Evolutionary conservation across 2,888 invertebrate species (phyloP).

Genomic region (Venustoraphidia nigricollis): DNA sequence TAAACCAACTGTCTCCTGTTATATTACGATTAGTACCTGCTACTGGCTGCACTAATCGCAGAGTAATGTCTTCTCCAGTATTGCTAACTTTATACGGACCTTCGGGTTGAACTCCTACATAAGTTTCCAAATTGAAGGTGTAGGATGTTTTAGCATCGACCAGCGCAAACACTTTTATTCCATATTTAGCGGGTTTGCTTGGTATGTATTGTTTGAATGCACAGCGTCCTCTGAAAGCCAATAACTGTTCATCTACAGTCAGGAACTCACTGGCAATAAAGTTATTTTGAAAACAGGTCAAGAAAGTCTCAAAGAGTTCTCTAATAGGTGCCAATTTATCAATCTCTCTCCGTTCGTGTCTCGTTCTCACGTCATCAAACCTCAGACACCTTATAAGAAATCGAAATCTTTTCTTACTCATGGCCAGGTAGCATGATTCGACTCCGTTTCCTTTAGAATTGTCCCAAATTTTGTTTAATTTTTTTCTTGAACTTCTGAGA

Average conservation of each 20-base stretch:
- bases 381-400: constrained; percentile 9
- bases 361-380: constrained; percentile 10
- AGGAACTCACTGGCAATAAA: constrained; percentile 12
- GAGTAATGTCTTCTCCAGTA: constrained; percentile 11
- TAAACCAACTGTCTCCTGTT: constrained; percentile 8
- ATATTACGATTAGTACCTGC: neutral
- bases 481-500: too few relatives aligned
- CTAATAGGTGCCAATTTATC: constrained; percentile 12
- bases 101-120: constrained; percentile 15
- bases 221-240: constrained; percentile 15
- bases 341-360: constrained; percentile 3
- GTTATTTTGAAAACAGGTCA: constrained; percentile 13
- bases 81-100: constrained; percentile 12
- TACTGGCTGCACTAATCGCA: constrained; percentile 11
- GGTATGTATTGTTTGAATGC: constrained; percentile 17
- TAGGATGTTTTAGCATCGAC: constrained; percentile 14
- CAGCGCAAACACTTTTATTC: constrained; percentile 15
- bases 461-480: constrained; percentile 1
- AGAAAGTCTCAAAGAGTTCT: constrained; percentile 14
- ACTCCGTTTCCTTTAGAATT: constrained; percentile 7
- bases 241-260: constrained; percentile 14
- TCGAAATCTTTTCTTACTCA: constrained; percentile 11
- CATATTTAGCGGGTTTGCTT: constrained; percentile 16
- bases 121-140: constrained; percentile 14
- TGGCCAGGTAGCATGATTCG: constrained; percentile 12